Conservation (phyloP, 2,113 vertebrate genomes). For the Centropus bengalensis region DNA sequence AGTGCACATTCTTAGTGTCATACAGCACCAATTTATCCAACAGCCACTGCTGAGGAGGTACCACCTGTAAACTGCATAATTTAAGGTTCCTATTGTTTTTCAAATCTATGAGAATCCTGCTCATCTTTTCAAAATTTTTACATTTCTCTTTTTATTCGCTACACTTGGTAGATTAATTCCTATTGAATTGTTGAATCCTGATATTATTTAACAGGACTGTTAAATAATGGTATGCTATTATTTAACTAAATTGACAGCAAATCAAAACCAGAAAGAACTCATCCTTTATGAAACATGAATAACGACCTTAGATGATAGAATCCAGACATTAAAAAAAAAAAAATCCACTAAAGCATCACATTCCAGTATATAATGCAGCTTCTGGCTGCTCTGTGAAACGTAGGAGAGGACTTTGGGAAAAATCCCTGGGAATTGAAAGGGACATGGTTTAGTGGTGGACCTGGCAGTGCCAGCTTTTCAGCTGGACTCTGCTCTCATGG, state of each 20-base stretch:
- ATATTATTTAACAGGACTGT: not conserved
- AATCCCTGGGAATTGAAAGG: not conserved
- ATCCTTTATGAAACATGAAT: not conserved
- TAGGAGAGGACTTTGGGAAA: not conserved
- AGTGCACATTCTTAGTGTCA: not conserved
- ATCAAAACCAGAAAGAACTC: not conserved
- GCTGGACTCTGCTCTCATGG: not conserved
- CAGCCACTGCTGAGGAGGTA: not conserved
- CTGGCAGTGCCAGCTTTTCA: not conserved
- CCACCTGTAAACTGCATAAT: not conserved
- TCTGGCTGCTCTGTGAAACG: not conserved
- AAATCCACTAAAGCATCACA: not conserved
- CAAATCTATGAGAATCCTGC: not conserved
- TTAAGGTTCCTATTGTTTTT: not conserved
- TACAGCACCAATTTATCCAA: not conserved
- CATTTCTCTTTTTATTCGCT: not conserved
- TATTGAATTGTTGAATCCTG: not conserved
- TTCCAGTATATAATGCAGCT: not conserved
- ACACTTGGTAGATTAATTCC: not conserved
- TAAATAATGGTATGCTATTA: not conserved
- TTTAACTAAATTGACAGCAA: not conserved
- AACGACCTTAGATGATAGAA: not conserved
- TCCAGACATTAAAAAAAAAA: not conserved
- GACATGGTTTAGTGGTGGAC: not conserved
- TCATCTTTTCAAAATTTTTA: not conserved